Conservation (phyloP, 2,113 vertebrate species). For the Ascaphus truei region DNA sequence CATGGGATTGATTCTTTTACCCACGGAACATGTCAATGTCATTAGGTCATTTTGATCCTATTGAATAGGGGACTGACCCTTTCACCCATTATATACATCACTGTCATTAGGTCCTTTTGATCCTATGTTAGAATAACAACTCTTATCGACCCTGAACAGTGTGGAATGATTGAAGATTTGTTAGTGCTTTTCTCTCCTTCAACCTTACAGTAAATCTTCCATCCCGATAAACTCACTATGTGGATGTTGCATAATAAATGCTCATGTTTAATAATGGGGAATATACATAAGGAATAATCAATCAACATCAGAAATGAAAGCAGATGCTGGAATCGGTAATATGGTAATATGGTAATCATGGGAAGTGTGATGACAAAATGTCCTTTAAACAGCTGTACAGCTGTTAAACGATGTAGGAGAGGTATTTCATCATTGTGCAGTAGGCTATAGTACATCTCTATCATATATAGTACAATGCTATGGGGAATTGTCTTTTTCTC, state of each 20-base stretch:
- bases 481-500: too few species aligned
- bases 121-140: too few species aligned
- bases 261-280: conserved; percentile 29
- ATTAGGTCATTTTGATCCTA: too few species aligned
- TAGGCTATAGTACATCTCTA: neutral
- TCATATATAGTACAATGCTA: too few species aligned
- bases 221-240: neutral
- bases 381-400: conserved; percentile 25
- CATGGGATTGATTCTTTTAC: too few species aligned
- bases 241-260: neutral
- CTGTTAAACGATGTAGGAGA: conserved; percentile 5
- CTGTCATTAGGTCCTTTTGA: too few species aligned
- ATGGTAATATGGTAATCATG: conserved; percentile 13
- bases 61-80: too few species aligned
- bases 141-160: too few species aligned
- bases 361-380: conserved; percentile 17
- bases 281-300: conserved; percentile 33
- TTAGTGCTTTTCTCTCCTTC: too few species aligned
- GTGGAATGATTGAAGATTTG: too few species aligned
- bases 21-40: too few species aligned
- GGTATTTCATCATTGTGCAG: neutral
- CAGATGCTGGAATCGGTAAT: conserved; percentile 33
- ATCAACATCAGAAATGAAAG: conserved; percentile 18
- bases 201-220: neutral
- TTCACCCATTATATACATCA: too few species aligned